Conservation (phyloP, 2,888 invertebrate species). For the Amaurobius ferox region DNA sequence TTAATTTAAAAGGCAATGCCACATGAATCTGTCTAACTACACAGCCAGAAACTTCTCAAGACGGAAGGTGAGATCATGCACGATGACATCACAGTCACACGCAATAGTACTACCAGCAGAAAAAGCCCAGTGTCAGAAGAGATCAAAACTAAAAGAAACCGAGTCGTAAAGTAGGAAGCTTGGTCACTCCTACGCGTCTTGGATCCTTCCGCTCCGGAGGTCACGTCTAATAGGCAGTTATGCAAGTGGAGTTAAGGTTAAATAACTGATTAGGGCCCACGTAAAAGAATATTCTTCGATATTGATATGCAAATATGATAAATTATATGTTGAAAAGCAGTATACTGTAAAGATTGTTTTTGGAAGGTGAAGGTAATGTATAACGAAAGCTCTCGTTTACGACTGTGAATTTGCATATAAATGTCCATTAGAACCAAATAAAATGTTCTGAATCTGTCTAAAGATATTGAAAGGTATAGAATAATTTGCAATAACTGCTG, state of each 20-base stretch:
- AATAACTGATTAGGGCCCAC: conserved; percentile 19
- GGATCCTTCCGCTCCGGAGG: conserved; percentile 23
- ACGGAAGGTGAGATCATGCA: too few relatives aligned
- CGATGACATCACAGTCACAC: background rate
- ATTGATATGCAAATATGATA: background rate
- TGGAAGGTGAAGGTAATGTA: too few relatives aligned
- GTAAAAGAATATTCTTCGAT: background rate
- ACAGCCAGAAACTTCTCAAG: too few relatives aligned
- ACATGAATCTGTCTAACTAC: too few relatives aligned
- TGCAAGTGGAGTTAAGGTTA: conserved; percentile 25
- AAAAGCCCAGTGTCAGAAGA: background rate
- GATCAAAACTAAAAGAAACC: background rate
- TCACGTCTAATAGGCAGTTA: conserved; percentile 27
- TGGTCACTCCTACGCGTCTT: conserved; percentile 46
- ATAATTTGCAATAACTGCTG: too few relatives aligned
- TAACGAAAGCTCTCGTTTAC: too few relatives aligned
- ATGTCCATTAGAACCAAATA: too few relatives aligned
- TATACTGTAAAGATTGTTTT: too few relatives aligned
- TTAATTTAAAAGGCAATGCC: too few relatives aligned
- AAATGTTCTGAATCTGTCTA: too few relatives aligned
- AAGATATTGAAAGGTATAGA: too few relatives aligned
- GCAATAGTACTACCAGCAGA: background rate
- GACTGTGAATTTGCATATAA: too few relatives aligned
- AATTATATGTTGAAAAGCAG: background rate
- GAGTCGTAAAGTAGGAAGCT: conserved; percentile 16